Base-by-base conservation (phyloP, 2,888 invertebrate genomes). In the Alviniconcha strummeri region DNA sequence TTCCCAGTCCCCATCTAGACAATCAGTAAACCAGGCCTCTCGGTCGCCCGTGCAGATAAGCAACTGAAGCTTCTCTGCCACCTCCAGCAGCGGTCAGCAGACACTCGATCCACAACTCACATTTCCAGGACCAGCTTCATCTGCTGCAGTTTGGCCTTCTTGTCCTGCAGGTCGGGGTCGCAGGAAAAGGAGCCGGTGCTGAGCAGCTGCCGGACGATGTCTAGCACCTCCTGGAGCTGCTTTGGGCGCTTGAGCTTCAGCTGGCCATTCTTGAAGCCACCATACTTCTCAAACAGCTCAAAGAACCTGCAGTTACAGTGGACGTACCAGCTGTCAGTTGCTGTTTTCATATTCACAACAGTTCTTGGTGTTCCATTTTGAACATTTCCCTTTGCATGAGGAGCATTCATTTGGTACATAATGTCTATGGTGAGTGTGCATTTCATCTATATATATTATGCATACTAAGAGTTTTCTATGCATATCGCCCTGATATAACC, bases 71-170 rank as follows among this genome's bases (percentile, higher is more conserved):
- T 36, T 36, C 36, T 36, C 36, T 36, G 3, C 36, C 36, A 36
- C 36, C 36, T 36, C 36, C 36, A 36, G 36, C 36, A 3, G 36
- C 3, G 36, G 36, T 36, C 36, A 36, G 36, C 36, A 36, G 36
- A 36, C 36, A 36, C 36, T 36, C 36, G 3, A 36, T 36, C 36
- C 60, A 60, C 9, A n/a, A 94, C 96, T 95, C 94, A 98, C 99
- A 99, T 99, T 96, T 99, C 99, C n/a, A 99, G 95, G 74, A 99
- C 99, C 91, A 98, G 97, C 94, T 99, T 98, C 54, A 99, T 95
- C 94, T 99, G 99, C 92, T 99, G 98, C 88, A 99, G 94, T 94
- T 99, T 99, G 78, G 97, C 97, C 92, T 97, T 97, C 92, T 99
- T 98, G 94, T 99, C 99, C 92, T 98, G 98, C 67, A 99, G 96